Evolutionary conservation across 2,113 vertebrate species (phyloP).

Genomic region (Holacanthus passer): DNA sequence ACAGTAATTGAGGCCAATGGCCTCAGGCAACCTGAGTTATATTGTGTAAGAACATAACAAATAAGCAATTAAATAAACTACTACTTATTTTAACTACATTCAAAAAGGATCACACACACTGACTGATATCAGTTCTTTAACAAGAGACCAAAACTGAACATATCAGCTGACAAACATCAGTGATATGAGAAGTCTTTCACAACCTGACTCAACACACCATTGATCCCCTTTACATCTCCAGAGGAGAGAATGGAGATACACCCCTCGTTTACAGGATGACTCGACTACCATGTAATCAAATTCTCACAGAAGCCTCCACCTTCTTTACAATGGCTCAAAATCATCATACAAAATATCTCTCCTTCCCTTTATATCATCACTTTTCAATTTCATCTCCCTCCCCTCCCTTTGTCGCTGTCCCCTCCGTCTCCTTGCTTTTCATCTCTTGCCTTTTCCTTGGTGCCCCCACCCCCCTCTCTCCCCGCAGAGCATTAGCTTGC

Average conservation of each 20-base stretch:
- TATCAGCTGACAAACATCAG: neutral
- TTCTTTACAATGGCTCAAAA: constrained; percentile 41
- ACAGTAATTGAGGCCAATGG: neutral
- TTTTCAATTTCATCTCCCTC: constrained; percentile 41
- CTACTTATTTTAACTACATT: neutral
- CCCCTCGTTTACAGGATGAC: constrained; percentile 33
- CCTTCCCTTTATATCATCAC: constrained; percentile 29
- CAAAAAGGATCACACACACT: neutral
- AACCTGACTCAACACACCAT: constrained; percentile 11
- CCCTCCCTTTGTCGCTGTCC: constrained; percentile 36
- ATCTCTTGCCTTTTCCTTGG: constrained; percentile 54
- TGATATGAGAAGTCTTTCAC: constrained; percentile 2
- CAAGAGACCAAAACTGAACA: neutral
- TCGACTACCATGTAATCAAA: constrained; percentile 34
- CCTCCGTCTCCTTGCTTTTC: constrained; percentile 53
- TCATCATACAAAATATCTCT: neutral
- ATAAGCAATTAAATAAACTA: constrained; percentile 1
- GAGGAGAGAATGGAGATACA: constrained; percentile 23
- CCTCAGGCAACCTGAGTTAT: neutral
- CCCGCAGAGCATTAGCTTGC: constrained; percentile 82
- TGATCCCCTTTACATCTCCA: constrained; percentile 17
- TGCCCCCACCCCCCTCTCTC: constrained; percentile 58
- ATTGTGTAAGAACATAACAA: neutral
- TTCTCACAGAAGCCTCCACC: constrained; percentile 31
- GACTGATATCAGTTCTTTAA: neutral